Evolutionary conservation across 2,888 invertebrate species (phyloP).

Genomic region (Carabus problematicus): DNA sequence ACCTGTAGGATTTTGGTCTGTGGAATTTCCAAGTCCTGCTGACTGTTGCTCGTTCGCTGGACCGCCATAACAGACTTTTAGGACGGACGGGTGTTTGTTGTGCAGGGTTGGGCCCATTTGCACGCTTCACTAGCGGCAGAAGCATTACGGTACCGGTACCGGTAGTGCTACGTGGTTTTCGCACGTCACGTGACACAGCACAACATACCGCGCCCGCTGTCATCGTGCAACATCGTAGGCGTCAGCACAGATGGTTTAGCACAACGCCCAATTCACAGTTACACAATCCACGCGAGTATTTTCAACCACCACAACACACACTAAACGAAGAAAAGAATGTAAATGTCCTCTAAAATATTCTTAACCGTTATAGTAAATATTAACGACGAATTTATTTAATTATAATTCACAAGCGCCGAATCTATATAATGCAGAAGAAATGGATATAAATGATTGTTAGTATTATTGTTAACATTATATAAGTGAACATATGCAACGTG

Average conservation of each 20-base stretch:
- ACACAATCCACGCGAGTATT: background rate
- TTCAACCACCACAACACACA: too few relatives aligned
- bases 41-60: conserved; percentile 31
- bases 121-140: conserved; percentile 34
- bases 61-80: conserved; percentile 31
- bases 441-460: too few relatives aligned
- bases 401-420: too few relatives aligned
- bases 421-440: too few relatives aligned
- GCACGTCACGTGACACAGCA: conserved; percentile 34
- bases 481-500: too few relatives aligned
- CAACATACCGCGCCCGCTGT: conserved; percentile 37
- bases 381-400: too few relatives aligned
- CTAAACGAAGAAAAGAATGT: too few relatives aligned
- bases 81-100: conserved; percentile 9
- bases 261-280: conserved; percentile 11
- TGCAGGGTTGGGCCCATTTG: conserved; percentile 2
- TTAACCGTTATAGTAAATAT: too few relatives aligned
- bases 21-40: conserved; percentile 59
- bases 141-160: conserved; percentile 24
- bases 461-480: too few relatives aligned
- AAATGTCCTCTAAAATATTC: too few relatives aligned
- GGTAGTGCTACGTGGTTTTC: conserved; percentile 22
- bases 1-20: conserved; percentile 56
- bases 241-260: conserved; percentile 5
- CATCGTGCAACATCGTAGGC: conserved; percentile 18